These are phyloP conservation scores for Huso huso DNA, from an alignment of 2,797 vertebrate genomes.

Conservation along the genomic window DNA sequence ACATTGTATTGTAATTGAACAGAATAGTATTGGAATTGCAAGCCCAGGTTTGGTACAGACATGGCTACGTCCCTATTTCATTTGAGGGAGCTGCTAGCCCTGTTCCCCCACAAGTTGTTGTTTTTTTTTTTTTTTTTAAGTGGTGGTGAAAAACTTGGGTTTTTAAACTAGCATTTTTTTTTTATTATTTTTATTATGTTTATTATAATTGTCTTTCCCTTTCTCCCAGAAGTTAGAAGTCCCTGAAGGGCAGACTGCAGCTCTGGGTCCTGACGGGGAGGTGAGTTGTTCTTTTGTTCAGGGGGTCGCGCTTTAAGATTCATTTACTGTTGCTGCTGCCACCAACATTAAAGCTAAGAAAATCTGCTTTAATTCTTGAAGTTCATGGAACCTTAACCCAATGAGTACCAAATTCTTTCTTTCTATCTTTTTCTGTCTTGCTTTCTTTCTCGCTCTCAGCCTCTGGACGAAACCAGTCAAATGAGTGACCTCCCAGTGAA, in stretches of 20 bases:
- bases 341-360: no score
- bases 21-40: no score
- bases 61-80: no score
- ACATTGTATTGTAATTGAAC: no score
- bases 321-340: background rate
- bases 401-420: no score
- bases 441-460: slow-evolving; percentile 47
- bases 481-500: slow-evolving; percentile 95
- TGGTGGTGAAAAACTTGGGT: no score
- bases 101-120: no score
- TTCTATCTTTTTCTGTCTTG: background rate
- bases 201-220: background rate
- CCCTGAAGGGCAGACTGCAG: slow-evolving; percentile 61
- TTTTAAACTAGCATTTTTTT: no score
- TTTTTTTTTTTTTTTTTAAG: no score
- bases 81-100: no score
- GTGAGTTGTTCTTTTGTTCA: slow-evolving; percentile 38
- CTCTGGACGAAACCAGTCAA: slow-evolving; percentile 90
- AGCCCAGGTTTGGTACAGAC: no score
- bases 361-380: background rate
- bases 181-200: background rate
- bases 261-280: slow-evolving; percentile 85
- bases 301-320: no score
- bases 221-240: slow-evolving; percentile 73
- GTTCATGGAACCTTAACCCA: background rate